These are phyloP conservation scores for Piprites chloris DNA, from an alignment of 2,113 vertebrate genomes.

Conservation along the genomic window DNA sequence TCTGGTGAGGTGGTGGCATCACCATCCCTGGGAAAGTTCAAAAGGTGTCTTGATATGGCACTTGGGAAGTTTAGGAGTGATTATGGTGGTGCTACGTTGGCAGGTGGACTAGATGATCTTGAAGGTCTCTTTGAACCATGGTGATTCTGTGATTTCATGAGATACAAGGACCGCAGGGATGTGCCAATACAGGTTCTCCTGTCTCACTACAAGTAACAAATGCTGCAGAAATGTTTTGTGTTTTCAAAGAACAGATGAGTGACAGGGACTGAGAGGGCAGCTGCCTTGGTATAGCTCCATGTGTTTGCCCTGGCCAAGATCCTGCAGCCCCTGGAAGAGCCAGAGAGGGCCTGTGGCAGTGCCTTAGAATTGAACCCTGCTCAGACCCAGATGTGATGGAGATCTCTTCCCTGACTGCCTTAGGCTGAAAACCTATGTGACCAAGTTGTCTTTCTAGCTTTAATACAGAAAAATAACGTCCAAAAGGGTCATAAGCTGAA, in stretches of 20 bases:
- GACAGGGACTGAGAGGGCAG: neutral
- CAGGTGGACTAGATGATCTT: neutral
- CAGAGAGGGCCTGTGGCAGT: rapidly evolving
- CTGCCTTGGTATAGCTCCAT: neutral
- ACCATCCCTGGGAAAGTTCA: neutral
- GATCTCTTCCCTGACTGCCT: neutral
- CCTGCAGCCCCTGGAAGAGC: neutral
- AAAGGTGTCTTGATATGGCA: neutral
- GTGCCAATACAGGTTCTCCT: neutral
- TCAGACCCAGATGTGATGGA: neutral
- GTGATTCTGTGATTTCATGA: neutral
- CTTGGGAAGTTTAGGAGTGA: neutral
- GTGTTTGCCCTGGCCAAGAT: rapidly evolving
- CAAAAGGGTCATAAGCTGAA: neutral
- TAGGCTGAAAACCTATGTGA: neutral
- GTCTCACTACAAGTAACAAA: neutral
- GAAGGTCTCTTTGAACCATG: neutral
- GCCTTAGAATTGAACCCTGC: neutral
- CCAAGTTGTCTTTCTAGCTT: neutral
- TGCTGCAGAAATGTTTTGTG: neutral
- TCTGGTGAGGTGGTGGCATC: neutral
- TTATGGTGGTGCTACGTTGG: neutral
- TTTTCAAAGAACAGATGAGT: neutral
- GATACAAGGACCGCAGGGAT: neutral
- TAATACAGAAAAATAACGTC: neutral